These are phyloP conservation scores for Tragelaphus buxtoni DNA, from an alignment of 2,113 vertebrate species.

Conservation along the genomic window DNA sequence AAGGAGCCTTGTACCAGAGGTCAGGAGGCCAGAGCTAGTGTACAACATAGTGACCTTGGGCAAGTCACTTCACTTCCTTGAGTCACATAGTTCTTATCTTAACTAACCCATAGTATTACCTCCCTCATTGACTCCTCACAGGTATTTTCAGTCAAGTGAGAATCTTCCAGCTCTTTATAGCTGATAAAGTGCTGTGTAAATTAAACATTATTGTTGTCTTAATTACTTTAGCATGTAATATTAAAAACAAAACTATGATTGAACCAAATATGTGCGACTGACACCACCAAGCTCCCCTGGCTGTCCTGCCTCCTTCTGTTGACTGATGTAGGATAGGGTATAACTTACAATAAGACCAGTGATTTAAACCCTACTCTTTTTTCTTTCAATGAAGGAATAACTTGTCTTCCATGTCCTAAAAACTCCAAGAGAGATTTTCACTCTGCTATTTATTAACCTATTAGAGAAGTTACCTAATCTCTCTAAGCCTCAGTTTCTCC, in stretches of 20 bases:
- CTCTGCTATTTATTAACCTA: background rate
- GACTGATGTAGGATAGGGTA: background rate
- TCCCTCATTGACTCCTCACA: background rate
- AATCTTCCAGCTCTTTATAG: background rate
- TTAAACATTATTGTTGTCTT: background rate
- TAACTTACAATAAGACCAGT: background rate
- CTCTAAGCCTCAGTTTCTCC: background rate
- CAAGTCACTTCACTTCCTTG: background rate
- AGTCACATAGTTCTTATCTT: background rate
- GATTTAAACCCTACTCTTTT: background rate
- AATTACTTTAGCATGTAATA: conserved; percentile 37
- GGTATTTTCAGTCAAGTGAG: conserved; percentile 13
- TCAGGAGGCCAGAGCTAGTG: background rate
- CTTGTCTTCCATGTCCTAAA: background rate
- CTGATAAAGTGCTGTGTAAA: background rate
- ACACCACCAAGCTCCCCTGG: background rate
- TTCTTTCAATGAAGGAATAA: background rate
- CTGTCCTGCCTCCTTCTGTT: background rate
- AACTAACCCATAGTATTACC: background rate
- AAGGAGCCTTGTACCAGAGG: background rate
- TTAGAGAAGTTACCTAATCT: background rate
- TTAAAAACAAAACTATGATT: conserved; percentile 6
- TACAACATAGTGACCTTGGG: background rate
- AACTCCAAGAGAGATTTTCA: background rate
- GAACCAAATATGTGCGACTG: background rate